Conservation (phyloP, 2,888 invertebrate species). For the Hyles lineata region DNA sequence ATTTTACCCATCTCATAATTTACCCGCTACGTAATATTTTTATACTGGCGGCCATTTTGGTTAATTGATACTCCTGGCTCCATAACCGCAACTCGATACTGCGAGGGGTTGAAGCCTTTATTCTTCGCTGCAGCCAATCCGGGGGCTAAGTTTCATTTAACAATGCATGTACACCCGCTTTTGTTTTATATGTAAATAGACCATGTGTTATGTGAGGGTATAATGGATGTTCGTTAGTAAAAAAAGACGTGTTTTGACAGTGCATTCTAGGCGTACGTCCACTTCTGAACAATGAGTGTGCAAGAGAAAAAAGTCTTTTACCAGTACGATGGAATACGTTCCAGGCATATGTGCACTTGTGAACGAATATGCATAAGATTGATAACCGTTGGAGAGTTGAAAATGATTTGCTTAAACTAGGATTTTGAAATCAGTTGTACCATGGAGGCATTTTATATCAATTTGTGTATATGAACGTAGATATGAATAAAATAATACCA, state of each 20-base stretch:
- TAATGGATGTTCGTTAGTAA: background rate
- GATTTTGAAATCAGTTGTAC: no score
- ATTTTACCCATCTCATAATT: background rate
- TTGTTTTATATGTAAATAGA: constrained; percentile 23
- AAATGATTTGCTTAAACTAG: no score
- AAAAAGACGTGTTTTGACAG: background rate
- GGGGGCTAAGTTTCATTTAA: constrained; percentile 32
- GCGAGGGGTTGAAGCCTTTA: constrained; percentile 56
- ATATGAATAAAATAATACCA: no score
- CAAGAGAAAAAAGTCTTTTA: no score
- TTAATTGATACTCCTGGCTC: constrained; percentile 63
- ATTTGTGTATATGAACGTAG: no score
- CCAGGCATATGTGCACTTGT: no score
- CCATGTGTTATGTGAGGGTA: constrained; percentile 2
- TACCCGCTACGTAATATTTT: constrained; percentile 14
- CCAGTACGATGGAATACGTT: no score
- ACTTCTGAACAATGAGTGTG: no score
- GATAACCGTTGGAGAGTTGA: no score
- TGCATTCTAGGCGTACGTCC: no score
- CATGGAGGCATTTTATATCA: no score
- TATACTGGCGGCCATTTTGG: constrained; percentile 59
- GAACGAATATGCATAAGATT: no score
- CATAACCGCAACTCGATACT: constrained; percentile 63
- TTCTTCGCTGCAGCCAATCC: constrained; percentile 58
- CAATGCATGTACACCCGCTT: constrained; percentile 6